Base-by-base conservation (phyloP, 2,113 vertebrate species). In the Rhodinocichla rosea region DNA sequence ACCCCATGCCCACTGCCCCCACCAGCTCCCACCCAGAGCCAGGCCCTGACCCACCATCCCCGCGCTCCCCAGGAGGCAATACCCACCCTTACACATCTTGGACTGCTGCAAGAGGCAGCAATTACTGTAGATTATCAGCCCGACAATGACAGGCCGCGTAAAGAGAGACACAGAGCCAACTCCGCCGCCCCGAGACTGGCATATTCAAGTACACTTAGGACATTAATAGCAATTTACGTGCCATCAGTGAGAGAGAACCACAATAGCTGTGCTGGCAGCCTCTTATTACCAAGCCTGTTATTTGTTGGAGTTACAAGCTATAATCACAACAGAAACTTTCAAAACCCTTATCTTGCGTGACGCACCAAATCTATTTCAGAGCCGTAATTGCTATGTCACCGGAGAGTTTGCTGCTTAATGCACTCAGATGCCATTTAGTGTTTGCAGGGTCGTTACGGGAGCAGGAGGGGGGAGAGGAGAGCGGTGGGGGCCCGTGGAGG, bases 261-360 rank as follows among this genome's bases (percentile, higher is more conserved):
- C 98, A 98, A 98, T 98, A 98, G 97, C 98, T 88, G 96, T 91
- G 97, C 97, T 99, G 99, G 99, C 99, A 99, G 98, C 98, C 99
- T 98, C 98, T 99, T 98, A 99, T 99, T 99, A 98, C 97, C 98
- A 98, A 99, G 98, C 98, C 99, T 99, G 98, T 99, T 99, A 99
- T 99, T 99, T 99, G 97, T 98, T 97, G 98, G 98, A 98, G 98
- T 98, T 98, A 98, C 98, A 98, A 98, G 98, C 98, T 99, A 98
- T 99, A 99, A 99, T 99, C 98, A 99, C 98, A 98, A 98, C 98
- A 98, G 99, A 98, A 98, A 98, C 98, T 98, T 98, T 99, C 98
- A 98, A 98, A 98, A 98, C 98, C 98, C 98, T 98, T 97, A 98
- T 98, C 98, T 98, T 98, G 98, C 89, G 97, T 98, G 98, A 99